These are phyloP conservation scores for Squalus acanthias DNA, from an alignment of 2,797 vertebrate genomes.

Conservation along the genomic window DNA sequence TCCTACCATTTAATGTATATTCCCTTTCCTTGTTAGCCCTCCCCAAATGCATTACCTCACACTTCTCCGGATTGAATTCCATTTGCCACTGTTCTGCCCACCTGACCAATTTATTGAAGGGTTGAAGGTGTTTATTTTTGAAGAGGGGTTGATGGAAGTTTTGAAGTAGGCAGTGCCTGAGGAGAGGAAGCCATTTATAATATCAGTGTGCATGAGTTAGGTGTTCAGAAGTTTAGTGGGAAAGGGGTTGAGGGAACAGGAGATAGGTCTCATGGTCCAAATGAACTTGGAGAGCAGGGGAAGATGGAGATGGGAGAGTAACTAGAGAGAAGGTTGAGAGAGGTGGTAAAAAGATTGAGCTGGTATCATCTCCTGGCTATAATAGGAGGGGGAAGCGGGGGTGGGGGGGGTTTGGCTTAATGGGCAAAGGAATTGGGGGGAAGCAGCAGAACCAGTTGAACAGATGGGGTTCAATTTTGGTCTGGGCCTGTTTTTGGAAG, in stretches of 20 bases:
- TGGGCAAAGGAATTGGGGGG: background rate
- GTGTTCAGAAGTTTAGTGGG: background rate
- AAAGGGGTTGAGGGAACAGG: background rate
- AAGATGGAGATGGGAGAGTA: background rate
- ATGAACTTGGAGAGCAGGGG: background rate
- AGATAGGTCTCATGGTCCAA: background rate
- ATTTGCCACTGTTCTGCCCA: too few species aligned
- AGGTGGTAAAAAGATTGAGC: background rate
- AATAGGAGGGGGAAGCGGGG: background rate
- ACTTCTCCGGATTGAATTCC: too few species aligned
- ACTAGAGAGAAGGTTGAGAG: background rate
- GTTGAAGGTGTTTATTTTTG: background rate
- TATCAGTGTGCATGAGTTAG: background rate
- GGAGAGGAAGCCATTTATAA: background rate
- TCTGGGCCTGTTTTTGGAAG: background rate
- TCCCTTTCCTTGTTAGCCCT: too few species aligned
- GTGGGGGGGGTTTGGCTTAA: background rate
- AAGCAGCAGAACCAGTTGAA: background rate
- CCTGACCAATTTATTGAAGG: too few species aligned
- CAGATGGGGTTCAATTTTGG: background rate
- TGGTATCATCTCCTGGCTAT: background rate
- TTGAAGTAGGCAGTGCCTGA: background rate
- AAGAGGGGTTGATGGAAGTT: background rate
- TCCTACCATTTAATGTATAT: too few species aligned
- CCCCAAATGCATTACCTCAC: too few species aligned